Evolutionary conservation across 1,140 invertebrate species (phyloP).

Genomic region (Nebria ingens): DNA sequence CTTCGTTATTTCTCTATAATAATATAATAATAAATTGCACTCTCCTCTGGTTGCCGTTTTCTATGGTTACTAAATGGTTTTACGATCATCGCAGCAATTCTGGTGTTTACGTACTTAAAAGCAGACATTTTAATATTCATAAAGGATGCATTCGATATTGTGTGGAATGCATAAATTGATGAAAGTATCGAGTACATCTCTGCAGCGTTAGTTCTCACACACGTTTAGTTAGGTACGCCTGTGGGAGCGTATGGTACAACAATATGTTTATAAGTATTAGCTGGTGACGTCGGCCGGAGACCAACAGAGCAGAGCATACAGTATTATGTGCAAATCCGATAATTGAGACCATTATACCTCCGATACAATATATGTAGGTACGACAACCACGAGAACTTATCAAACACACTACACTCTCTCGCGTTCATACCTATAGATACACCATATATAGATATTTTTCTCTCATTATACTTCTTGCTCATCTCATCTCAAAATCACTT

Average conservation of each 20-base stretch:
- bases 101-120: too few species aligned
- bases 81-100: too few species aligned
- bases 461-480: too few species aligned
- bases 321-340: slow-evolving; percentile 9
- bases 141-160: too few species aligned
- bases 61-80: too few species aligned
- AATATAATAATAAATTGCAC: too few species aligned
- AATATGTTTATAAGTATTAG: neutral
- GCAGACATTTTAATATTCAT: too few species aligned
- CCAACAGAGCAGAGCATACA: neutral
- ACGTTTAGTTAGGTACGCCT: neutral
- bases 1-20: too few species aligned
- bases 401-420: neutral
- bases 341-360: slow-evolving; percentile 5
- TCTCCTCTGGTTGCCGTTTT: too few species aligned
- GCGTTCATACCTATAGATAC: too few species aligned
- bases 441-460: slow-evolving; percentile 4
- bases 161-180: too few species aligned
- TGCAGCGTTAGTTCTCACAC: neutral
- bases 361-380: too few species aligned
- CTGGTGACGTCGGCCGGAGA: neutral
- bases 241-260: neutral
- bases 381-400: neutral
- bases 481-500: neutral
- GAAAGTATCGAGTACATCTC: neutral